Evolutionary conservation across 2,888 invertebrate species (phyloP).

Genomic region (Dasypogon diadema): DNA sequence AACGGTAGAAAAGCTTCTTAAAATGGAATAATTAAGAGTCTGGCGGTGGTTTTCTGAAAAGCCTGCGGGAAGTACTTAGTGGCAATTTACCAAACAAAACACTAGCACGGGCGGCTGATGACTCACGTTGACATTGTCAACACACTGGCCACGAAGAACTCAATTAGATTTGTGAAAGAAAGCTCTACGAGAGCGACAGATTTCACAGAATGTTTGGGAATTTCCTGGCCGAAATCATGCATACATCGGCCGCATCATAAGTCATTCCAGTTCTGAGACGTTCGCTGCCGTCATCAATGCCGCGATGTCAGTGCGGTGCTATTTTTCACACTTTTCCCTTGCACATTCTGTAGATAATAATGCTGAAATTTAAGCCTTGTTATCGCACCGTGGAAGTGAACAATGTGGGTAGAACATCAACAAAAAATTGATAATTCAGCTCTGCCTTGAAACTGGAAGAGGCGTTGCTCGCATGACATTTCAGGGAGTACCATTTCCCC

Average conservation of each 20-base stretch:
- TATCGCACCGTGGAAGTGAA: conserved; percentile 8
- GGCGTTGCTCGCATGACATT: conserved; percentile 45
- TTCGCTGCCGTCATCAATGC: conserved; percentile 31
- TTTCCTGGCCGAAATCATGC: conserved; percentile 10
- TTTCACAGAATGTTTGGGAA: conserved; percentile 14
- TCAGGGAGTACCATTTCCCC: neutral
- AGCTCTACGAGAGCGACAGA: neutral
- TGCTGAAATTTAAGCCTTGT: neutral
- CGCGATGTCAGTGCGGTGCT: conserved; percentile 5
- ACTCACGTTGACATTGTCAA: neutral
- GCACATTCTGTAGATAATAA: conserved; percentile 17
- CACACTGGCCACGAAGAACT: neutral
- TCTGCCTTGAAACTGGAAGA: conserved; percentile 1
- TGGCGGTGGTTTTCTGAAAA: neutral
- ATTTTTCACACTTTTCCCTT: conserved; percentile 30
- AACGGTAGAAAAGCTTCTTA: too few relatives aligned
- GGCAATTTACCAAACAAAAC: neutral
- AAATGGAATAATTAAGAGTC: too few relatives aligned
- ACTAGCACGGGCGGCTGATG: neutral
- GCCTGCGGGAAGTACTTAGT: neutral
- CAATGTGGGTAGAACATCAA: conserved; percentile 31
- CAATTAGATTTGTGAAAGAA: neutral
- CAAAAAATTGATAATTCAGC: conserved; percentile 31
- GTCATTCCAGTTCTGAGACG: neutral
- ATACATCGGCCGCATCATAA: neutral